Evolutionary conservation across 2,797 vertebrate genomes (phyloP), one percentile per base, ranked within the genome.

Genomic region (Carduelis carduelis): DNA sequence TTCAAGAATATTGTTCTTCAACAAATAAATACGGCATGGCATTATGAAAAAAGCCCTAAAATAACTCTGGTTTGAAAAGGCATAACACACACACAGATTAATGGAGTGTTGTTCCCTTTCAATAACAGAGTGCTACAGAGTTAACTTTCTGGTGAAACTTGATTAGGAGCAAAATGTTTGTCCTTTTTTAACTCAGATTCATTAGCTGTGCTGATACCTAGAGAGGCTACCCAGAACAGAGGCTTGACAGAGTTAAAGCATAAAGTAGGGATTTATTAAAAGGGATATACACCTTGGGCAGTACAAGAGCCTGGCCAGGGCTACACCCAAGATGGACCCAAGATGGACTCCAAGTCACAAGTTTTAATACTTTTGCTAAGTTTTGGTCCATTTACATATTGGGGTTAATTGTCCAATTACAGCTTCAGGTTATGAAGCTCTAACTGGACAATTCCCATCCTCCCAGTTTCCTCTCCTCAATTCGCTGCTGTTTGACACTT

Each of bases 11-110:
- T 0, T 35, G 3, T 13, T 16, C 28, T 52, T 72, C 27, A 72
- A 47, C 5, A 53, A 66, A 80, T 8, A 74, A 39, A 66, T 0
- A 52, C 4, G 3, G 14, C 14, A 22, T 22, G 34, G 14, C 11
- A 57, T 15, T n/a, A 59, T 18, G 15, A 47, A 50, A 56, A 79
- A 79, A 46, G 61, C 2, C 5, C 6, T 19, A 2, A 7, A 60
- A 59, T 8, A 4, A 18, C 9, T n/a, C 6, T 34, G 22, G 4
- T 66, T 64, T 35, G 60, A 89, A 68, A 95, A 88, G 21, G 39
- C 1, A 1, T 22, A 64, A 41, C 15, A 41, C 15, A 41, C 39
- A 20, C 19, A 22, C 0, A 12, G 41, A 37, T 17, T n/a, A 46
- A 41, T 0, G 3, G 74, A 26, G 26, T 8, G 61, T 5, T 61